phyloP scores from a whole-genome alignment of 2,113 vertebrate genomes.

The Tetrao urogallus region DNA sequence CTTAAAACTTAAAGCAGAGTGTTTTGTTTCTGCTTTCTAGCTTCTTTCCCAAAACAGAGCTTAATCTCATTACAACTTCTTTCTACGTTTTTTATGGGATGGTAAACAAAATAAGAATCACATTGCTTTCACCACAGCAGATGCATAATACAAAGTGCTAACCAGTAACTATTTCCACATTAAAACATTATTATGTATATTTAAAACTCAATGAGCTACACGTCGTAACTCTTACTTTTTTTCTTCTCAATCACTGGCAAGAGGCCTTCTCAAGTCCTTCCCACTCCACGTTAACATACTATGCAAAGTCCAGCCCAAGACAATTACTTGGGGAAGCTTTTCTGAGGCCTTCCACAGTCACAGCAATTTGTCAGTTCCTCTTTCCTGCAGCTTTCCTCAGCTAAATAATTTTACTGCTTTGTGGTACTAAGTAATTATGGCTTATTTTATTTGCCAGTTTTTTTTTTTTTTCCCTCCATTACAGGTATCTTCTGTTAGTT shows the following conservation, averaged over 20 bases:
- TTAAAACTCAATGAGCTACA: not conserved
- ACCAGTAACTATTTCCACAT: not conserved
- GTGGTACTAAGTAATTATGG: not conserved
- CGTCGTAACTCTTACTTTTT: not conserved
- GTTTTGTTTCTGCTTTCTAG: not conserved
- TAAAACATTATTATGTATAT: not conserved
- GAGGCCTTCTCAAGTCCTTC: not conserved
- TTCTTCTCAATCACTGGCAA: not conserved
- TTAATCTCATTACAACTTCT: conserved; percentile 4
- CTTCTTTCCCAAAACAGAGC: not conserved
- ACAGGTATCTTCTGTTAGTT: not conserved
- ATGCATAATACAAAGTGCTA: not conserved
- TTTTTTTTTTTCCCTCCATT: not conserved
- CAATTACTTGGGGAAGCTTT: not conserved
- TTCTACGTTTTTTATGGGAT: not conserved
- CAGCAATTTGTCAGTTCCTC: not conserved
- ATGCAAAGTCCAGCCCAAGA: not conserved
- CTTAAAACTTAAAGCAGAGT: not conserved
- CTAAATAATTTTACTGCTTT: not conserved
- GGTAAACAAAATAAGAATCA: not conserved
- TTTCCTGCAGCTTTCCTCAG: not conserved
- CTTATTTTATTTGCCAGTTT: not conserved
- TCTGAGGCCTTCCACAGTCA: not conserved
- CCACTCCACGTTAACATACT: not conserved
- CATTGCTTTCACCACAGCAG: not conserved